Evolutionary conservation across 53 echinoderm and acorn worm species (phyloP).

Genomic region (Astropecten irregularis): DNA sequence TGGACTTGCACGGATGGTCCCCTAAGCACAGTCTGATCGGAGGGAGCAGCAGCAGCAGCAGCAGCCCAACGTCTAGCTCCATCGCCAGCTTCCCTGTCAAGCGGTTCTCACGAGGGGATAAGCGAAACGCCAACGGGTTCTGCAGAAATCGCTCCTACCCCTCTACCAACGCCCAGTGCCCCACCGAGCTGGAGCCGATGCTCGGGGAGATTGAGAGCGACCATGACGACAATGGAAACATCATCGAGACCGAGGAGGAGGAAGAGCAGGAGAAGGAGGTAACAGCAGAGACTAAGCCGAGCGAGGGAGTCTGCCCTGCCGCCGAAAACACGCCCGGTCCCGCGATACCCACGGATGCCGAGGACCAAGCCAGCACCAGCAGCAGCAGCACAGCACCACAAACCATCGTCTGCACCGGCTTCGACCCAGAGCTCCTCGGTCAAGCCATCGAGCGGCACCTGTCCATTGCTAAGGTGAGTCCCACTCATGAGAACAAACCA

Average conservation of each 20-base stretch:
- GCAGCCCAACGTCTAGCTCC: too few species aligned
- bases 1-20: constrained; percentile 57
- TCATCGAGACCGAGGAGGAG: constrained; percentile 51
- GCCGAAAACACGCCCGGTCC: neutral
- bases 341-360: neutral
- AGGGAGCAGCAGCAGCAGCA: neutral
- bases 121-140: constrained; percentile 35
- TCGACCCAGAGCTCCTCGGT: constrained; percentile 91
- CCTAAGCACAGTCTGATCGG: constrained; percentile 23
- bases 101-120: constrained; percentile 39
- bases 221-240: constrained; percentile 81
- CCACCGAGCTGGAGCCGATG: constrained; percentile 75
- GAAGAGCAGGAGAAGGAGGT: constrained; percentile 59
- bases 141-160: constrained; percentile 36
- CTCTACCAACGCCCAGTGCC: constrained; percentile 41
- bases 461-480: constrained; percentile 71
- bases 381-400: constrained; percentile 34
- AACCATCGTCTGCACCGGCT: constrained; percentile 57
- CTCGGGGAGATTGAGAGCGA: constrained; percentile 60
- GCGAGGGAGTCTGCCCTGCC: neutral
- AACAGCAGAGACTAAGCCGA: neutral
- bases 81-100: constrained; percentile 40
- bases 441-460: constrained; percentile 95
- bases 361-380: constrained; percentile 17
- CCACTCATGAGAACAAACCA: constrained; percentile 58